Conservation (phyloP, 2,113 vertebrate genomes). For the Pygoscelis antarcticus region DNA sequence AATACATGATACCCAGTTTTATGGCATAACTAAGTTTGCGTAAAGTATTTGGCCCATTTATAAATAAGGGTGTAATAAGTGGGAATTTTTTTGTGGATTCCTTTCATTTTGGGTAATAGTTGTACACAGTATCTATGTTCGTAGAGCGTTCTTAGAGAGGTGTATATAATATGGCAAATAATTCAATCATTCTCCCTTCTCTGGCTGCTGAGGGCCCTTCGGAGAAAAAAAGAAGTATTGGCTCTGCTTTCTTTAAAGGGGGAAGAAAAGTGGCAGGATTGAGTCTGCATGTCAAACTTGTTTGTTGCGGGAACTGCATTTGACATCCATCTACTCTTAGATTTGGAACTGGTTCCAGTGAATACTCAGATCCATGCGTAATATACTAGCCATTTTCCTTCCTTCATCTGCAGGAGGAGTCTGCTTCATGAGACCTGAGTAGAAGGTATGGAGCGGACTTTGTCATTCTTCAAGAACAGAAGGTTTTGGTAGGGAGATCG, state of each 20-base stretch:
- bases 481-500: background rate
- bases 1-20: background rate
- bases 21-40: background rate
- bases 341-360: background rate
- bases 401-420: background rate
- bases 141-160: background rate
- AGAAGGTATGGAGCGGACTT: background rate
- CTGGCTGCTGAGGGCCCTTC: background rate
- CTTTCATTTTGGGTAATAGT: background rate
- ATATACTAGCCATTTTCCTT: background rate
- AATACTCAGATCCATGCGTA: background rate
- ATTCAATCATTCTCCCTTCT: background rate
- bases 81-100: background rate
- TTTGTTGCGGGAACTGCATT: background rate
- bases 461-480: background rate
- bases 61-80: background rate
- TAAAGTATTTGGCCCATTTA: slow-evolving; percentile 8
- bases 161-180: background rate
- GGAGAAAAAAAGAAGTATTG: background rate
- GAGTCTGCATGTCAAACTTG: background rate
- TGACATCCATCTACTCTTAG: background rate
- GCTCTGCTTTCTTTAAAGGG: background rate
- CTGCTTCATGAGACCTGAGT: background rate
- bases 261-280: background rate
- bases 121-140: background rate